Evolutionary conservation across 2,797 vertebrate genomes (phyloP), one percentile per base, ranked within the genome.

Genomic region (Rhynchonycteris naso): DNA sequence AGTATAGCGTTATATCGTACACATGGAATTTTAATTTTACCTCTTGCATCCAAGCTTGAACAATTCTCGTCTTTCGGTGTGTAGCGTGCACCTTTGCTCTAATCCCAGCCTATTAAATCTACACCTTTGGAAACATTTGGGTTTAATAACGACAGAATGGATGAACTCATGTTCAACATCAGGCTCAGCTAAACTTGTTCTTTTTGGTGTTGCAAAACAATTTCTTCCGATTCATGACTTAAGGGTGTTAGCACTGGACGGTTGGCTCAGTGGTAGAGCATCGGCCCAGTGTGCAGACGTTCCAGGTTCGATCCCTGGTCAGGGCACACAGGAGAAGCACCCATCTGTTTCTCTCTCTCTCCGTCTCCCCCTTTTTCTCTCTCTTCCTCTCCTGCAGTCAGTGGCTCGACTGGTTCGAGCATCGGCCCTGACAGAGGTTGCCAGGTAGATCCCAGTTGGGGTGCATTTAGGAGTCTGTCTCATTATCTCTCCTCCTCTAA

Each of bases 11-110:
- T 94, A 50, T 71, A 56, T 96, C 85, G 88, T 18, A 22, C 19
- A 47, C n/a, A 21, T 50, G 86, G 96, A 88, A 95, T 96, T 96
- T 90, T 94, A 76, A 85, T 91, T 95, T 88, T 65, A 19, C 38
- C 72, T 61, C 80, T 88, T 76, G 68, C 86, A 72, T 93, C 68
- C 86, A 88, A 61, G 61, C 65, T 90, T 83, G 56, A 68, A 87
- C 81, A 90, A 93, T 93, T 86, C 86, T 87, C 75, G 19, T 24
- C 52, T 59, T 94, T 88, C 24, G n/a, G 35, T n/a, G 21, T 86
- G 30, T n/a, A 69, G 88, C 50, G 52, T n/a, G 11, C 43, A 58
- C 91, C 68, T 92, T 78, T 82, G 43, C 50, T 11, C 19, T 87
- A 54, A 59, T 50, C 18, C 16, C 16, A 24, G 54, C 19, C 0